phyloP scores from a whole-genome alignment of 1,140 invertebrate genomes.

The Lamellibrachia luymesi region DNA sequence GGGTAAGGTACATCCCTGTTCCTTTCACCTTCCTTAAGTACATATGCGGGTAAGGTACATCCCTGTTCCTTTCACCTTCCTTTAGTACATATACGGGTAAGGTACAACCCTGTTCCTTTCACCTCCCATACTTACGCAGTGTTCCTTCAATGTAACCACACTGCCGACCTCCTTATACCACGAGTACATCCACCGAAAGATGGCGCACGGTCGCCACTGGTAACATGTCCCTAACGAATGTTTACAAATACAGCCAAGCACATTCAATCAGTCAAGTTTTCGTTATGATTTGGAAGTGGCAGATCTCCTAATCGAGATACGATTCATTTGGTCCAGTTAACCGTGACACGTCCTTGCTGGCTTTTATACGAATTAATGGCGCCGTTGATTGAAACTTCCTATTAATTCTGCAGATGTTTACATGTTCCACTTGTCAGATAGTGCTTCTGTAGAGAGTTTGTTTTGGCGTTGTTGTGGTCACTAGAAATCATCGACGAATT shows the following conservation, averaged over 20 bases:
- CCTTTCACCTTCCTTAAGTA: no score
- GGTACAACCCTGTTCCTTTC: no score
- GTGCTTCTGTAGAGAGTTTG: not conserved
- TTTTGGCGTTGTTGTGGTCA: not conserved
- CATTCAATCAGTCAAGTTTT: not conserved
- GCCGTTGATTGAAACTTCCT: not conserved
- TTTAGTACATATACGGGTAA: no score
- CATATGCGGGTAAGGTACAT: no score
- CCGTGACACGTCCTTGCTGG: not conserved
- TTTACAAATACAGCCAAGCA: not conserved
- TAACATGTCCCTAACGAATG: no score
- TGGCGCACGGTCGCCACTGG: no score
- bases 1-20: no score
- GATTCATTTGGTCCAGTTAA: not conserved
- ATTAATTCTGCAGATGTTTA: not conserved
- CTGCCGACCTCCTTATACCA: not conserved
- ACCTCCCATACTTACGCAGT: not conserved
- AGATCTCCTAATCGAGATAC: not conserved
- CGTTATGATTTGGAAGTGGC: not conserved
- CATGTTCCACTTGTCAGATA: not conserved
- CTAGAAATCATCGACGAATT: not conserved
- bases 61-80: no score
- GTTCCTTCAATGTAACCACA: not conserved
- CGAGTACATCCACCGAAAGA: not conserved
- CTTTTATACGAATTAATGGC: not conserved